These are phyloP conservation scores for Cheilosia impressa DNA, from an alignment of 2,888 invertebrate genomes.

Conservation along the genomic window DNA sequence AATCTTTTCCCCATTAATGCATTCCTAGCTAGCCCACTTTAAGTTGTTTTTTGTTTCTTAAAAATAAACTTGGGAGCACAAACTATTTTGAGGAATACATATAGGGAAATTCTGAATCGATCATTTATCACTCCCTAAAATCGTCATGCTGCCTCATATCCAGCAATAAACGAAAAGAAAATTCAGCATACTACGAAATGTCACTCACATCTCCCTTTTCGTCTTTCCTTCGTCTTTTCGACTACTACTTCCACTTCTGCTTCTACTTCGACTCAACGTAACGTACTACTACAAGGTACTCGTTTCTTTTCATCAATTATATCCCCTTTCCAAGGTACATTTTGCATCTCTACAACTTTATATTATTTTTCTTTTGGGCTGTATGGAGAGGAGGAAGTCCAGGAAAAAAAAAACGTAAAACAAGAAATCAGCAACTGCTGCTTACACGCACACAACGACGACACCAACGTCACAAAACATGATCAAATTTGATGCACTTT, in stretches of 20 bases:
- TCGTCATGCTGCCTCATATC: neutral
- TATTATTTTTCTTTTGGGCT: no score
- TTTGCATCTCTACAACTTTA: neutral
- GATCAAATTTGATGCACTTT: slow-evolving; percentile 42
- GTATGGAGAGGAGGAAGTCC: slow-evolving; percentile 9
- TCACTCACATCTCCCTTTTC: slow-evolving; percentile 42
- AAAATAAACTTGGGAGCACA: slow-evolving; percentile 1
- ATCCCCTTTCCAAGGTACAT: slow-evolving; percentile 37
- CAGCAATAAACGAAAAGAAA: slow-evolving; percentile 17
- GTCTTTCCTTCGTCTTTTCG: neutral
- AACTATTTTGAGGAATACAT: no score
- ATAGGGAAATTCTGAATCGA: slow-evolving; percentile 44
- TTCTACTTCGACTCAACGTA: neutral
- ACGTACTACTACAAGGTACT: slow-evolving; percentile 12
- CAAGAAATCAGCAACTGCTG: slow-evolving; percentile 50
- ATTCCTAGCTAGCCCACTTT: no score
- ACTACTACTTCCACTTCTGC: neutral
- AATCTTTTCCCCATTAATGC: no score
- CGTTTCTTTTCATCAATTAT: slow-evolving; percentile 50
- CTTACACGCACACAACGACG: slow-evolving; percentile 17
- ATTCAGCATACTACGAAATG: slow-evolving; percentile 57
- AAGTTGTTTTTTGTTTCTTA: no score
- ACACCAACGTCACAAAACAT: neutral
- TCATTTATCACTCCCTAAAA: slow-evolving; percentile 11
- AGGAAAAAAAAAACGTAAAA: slow-evolving; percentile 27